Evolutionary conservation across 2,888 invertebrate genomes (phyloP).

Genomic region (Hedya salicella): DNA sequence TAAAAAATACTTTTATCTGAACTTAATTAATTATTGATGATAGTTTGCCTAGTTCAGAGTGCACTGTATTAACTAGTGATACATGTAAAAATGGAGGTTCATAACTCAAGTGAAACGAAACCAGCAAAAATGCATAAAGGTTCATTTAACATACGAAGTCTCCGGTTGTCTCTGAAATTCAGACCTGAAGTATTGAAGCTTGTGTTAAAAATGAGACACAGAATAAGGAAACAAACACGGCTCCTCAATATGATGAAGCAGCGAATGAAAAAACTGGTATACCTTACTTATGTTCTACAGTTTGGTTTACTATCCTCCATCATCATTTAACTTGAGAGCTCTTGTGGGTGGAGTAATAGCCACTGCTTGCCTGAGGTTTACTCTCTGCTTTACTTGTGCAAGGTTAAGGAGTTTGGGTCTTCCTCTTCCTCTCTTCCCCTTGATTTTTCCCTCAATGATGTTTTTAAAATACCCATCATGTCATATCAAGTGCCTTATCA

Average conservation of each 20-base stretch:
- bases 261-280: constrained; percentile 84
- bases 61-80: neutral
- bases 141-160: constrained; percentile 56
- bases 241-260: constrained; percentile 85
- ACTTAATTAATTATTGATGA: neutral
- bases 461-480: no score
- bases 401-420: no score
- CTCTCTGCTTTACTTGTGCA: no score
- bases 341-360: no score
- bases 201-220: constrained; percentile 84
- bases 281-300: constrained; percentile 39
- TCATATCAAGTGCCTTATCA: no score
- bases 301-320: neutral
- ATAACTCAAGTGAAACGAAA: constrained; percentile 24
- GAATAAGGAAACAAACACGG: constrained; percentile 83
- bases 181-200: constrained; percentile 86
- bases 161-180: constrained; percentile 76
- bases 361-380: no score
- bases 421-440: no score
- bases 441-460: no score
- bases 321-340: no score
- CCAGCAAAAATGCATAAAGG: constrained; percentile 48
- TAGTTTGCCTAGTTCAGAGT: neutral
- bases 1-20: neutral
- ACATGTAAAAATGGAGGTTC: constrained; percentile 19